Base-by-base conservation (phyloP, 1,140 invertebrate genomes). In the Holotrichia oblita region DNA sequence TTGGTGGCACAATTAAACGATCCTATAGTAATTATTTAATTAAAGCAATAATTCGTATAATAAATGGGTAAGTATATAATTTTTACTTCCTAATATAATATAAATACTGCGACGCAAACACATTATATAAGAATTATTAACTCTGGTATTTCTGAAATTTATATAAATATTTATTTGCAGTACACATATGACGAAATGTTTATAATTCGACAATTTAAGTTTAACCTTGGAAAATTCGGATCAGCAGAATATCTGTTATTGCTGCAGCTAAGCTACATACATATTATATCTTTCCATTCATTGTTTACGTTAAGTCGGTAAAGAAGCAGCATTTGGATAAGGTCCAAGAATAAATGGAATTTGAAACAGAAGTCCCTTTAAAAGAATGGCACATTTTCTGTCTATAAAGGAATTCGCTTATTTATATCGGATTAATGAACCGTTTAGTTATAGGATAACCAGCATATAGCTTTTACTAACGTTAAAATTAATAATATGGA, bases 101-200 rank as follows among this genome's bases (percentile, higher is more conserved):
- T n/a, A n/a, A n/a, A n/a, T 34, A 4, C 27, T 4, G 4, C 27
- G 27, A 34, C 4, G 4, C 4, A 34, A 34, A 34, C 27, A 34
- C 27, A 34, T 34, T 2, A 34, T 34, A 34, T 34, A 34, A 34
- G 27, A 34, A 34, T 34, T 34, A 55, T 55, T 55, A 17, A 55
- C 48, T 17, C 17, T 3, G 48, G 48, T 55, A 55, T 55, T 55
- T 55, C 48, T 17, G 48, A 14, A 17, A 55, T 55, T 55, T 55
- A 14, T 55, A 55, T 17, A 55, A 55, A 55, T 55, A 55, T 55
- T 55, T 55, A 17, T 55, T 55, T 55, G n/a, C 17, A 55, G n/a
- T 55, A n/a, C 2, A 55, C 2, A 55, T 55, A 55, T 55, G n/a
- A 55, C 17, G 48, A 55, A 6, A 55, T 55, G 48, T 55, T 55